These are phyloP conservation scores for Aix galericulata DNA, from an alignment of 2,113 vertebrate genomes.

Conservation along the genomic window DNA sequence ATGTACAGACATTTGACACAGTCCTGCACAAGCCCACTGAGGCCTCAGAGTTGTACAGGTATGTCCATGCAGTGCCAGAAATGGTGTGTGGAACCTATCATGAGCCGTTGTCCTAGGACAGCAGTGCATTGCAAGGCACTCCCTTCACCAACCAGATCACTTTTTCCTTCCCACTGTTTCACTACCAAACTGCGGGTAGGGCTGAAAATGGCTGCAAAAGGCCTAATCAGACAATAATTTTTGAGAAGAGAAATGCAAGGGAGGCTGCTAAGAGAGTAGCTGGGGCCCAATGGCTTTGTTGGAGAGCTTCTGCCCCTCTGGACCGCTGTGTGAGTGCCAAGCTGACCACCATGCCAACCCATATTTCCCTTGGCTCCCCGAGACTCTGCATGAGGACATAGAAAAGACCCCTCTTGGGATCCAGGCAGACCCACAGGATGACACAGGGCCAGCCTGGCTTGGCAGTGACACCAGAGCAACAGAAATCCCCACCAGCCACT, in stretches of 20 bases:
- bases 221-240: background rate
- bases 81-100: background rate
- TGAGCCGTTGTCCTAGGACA: background rate
- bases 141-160: background rate
- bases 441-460: background rate
- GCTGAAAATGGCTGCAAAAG: background rate
- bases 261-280: background rate
- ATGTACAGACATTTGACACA: background rate
- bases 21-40: background rate
- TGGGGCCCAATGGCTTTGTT: background rate
- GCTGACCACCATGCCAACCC: background rate
- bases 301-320: background rate
- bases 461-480: background rate
- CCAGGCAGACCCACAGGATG: background rate
- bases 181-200: background rate
- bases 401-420: background rate
- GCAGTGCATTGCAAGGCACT: background rate
- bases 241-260: background rate
- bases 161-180: background rate
- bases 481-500: background rate
- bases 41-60: background rate
- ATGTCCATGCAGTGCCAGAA: background rate
- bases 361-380: background rate
- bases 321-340: background rate
- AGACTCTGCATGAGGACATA: background rate